Base-by-base conservation (phyloP, 2,888 invertebrate species). In the Anthoptus insignis region DNA sequence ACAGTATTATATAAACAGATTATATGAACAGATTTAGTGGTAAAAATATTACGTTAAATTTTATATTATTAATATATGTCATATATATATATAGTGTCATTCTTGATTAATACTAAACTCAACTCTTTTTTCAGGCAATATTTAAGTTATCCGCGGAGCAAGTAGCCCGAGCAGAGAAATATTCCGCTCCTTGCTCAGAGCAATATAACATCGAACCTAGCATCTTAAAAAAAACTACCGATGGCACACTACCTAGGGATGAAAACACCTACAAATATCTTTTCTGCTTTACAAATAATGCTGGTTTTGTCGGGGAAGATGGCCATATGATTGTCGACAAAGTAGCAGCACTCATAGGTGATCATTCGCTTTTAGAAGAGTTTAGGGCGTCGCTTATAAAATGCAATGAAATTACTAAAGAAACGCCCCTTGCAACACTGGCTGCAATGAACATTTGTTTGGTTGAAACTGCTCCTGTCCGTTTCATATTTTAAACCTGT, bases 371-470 rank as follows among this genome's bases (percentile, higher is more conserved):
- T 34, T 1, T 34, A 9, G 32, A 58, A 21, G 57, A 58, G 21
- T 58, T 58, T 6, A 27, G n/a, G 9, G 45, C 45, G 9, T 13
- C 45, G 7, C 32, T 47, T 7, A 32, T 9, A 47, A 22, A 58
- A 8, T 58, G 57, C 19, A 57, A 45, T 7, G 24, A 57, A 32
- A 27, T 45, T 1, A 57, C 57, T 6, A 57, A 45, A n/a, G 57
- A 57, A 57, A 57, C 27, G 2, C 57, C 14, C 4, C 13, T 45
- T 11, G 57, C 24, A 21, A 57, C 57, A 7, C 7, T 42, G 0
- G n/a, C n/a, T 5, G 56, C 24, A 11, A 42, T 56, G 45, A 45
- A 45, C 21, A 21, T 21, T 11, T 45, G 45, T 11, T 11, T 45
- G 19, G 21, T 21, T 1, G 21, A 45, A 4, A 45, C 19, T 11